Conservation (phyloP, 1,140 invertebrate species). For the Meloidogyne floridensis region DNA sequence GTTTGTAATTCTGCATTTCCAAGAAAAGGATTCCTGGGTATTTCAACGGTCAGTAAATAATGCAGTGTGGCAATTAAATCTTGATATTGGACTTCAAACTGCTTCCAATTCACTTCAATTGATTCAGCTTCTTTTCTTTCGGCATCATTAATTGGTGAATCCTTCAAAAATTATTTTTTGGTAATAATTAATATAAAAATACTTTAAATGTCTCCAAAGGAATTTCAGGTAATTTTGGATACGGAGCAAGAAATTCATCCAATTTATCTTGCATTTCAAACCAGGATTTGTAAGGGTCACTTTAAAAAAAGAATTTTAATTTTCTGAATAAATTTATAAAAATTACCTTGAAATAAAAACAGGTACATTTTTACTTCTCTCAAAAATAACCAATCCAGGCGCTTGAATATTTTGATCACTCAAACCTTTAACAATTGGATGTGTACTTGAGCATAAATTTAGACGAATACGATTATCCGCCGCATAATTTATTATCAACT, state of each 20-base stretch:
- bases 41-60: constrained; percentile 52
- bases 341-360: constrained; percentile 42
- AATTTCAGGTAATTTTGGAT: background rate
- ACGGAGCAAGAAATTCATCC: constrained; percentile 21
- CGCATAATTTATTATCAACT: constrained; percentile 51
- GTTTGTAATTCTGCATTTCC: constrained; percentile 29
- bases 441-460: constrained; percentile 31
- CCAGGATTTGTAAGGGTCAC: constrained; percentile 29
- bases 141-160: background rate
- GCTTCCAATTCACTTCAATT: constrained; percentile 43
- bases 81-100: constrained; percentile 50
- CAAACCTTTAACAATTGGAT: constrained; percentile 45
- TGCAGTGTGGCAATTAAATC: constrained; percentile 42
- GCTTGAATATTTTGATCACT: constrained; percentile 28
- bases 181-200: background rate
- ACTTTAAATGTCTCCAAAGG: background rate
- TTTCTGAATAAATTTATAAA: constrained; percentile 2
- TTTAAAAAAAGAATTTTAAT: constrained; percentile 12
- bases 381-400: constrained; percentile 43
- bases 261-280: constrained; percentile 31
- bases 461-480: constrained; percentile 34
- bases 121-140: background rate
- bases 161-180: background rate
- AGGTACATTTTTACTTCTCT: constrained; percentile 35
- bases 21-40: constrained; percentile 40